Evolutionary conservation across 1,140 invertebrate species (phyloP).

Genomic region (Drosophila gunungcola): DNA sequence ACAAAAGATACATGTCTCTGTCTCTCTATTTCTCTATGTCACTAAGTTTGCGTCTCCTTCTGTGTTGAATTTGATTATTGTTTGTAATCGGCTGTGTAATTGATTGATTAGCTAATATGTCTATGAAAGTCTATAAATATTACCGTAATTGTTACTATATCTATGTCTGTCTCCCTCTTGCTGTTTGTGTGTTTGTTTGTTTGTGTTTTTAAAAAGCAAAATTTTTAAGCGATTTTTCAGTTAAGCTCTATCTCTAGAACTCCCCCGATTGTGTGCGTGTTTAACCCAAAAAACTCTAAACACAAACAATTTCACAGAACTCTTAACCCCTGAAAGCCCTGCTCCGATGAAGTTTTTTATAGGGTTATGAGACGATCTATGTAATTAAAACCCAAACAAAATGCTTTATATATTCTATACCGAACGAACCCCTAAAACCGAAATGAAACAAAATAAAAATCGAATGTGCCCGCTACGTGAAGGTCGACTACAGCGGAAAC

Average conservation of each 20-base stretch:
- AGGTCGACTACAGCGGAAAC: constrained; percentile 72
- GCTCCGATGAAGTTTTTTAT: constrained; percentile 5
- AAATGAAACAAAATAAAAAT: constrained; percentile 12
- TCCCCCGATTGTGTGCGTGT: constrained; percentile 30
- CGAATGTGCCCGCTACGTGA: constrained; percentile 17
- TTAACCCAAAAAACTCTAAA: constrained; percentile 9
- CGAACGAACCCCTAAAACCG: constrained; percentile 10
- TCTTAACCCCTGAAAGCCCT: constrained; percentile 14
- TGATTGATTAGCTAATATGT: constrained; percentile 38
- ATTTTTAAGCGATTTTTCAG: constrained; percentile 43
- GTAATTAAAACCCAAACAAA: constrained; percentile 22
- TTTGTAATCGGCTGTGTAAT: constrained; percentile 66
- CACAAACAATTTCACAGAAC: constrained; percentile 20
- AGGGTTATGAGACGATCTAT: constrained; percentile 25
- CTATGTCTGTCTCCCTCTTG: constrained; percentile 48
- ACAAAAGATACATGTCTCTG: constrained; percentile 14
- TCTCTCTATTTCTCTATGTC: constrained; percentile 25
- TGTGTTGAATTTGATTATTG: constrained; percentile 44
- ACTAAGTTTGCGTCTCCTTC: constrained; percentile 24
- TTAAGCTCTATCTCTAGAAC: constrained; percentile 26
- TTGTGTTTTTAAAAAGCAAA: constrained; percentile 21
- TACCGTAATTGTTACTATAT: constrained; percentile 22
- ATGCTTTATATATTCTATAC: constrained; percentile 46
- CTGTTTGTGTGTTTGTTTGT: constrained; percentile 45
- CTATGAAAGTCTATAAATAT: constrained; percentile 26